These are phyloP conservation scores for Sogatella furcifera DNA, from an alignment of 1,140 invertebrate genomes.

Conservation along the genomic window DNA sequence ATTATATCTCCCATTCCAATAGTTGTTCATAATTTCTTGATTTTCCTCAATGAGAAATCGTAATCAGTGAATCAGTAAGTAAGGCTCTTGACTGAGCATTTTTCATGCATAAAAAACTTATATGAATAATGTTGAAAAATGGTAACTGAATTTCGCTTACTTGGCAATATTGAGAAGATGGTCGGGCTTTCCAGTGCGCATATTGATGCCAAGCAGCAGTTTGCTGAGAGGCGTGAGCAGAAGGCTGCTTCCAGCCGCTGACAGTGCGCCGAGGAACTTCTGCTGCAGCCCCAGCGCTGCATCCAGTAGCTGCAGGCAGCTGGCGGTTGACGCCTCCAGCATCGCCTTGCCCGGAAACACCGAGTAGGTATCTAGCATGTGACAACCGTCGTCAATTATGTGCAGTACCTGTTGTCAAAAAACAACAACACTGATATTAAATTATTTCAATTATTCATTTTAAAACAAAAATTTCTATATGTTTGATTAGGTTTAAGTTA, in stretches of 20 bases:
- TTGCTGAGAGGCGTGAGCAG: slow-evolving; percentile 65
- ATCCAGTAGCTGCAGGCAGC: slow-evolving; percentile 56
- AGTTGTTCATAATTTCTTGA: too few relatives aligned
- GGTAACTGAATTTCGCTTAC: slow-evolving; percentile 41
- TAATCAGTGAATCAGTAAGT: too few relatives aligned
- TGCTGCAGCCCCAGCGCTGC: slow-evolving; percentile 49
- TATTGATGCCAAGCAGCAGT: slow-evolving; percentile 72
- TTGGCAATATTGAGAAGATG: slow-evolving; percentile 69
- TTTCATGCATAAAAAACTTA: too few relatives aligned
- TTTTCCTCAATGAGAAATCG: too few relatives aligned
- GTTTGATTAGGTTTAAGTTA: too few relatives aligned
- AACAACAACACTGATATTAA: too few relatives aligned
- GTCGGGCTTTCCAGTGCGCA: slow-evolving; percentile 59
- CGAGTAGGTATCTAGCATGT: slow-evolving; percentile 58
- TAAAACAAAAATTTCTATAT: too few relatives aligned
- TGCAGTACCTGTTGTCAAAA: slow-evolving; percentile 44
- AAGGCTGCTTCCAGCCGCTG: slow-evolving; percentile 38
- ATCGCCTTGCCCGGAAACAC: slow-evolving; percentile 51
- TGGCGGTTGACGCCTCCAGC: slow-evolving; percentile 52
- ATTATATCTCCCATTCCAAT: too few relatives aligned
- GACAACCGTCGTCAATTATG: slow-evolving; percentile 68
- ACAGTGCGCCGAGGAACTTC: slow-evolving; percentile 49
- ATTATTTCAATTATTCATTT: too few relatives aligned
- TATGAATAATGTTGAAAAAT: too few relatives aligned
- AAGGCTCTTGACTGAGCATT: too few relatives aligned